Evolutionary conservation across 2,888 invertebrate genomes (phyloP).

Genomic region (Prenolepis imparis): DNA sequence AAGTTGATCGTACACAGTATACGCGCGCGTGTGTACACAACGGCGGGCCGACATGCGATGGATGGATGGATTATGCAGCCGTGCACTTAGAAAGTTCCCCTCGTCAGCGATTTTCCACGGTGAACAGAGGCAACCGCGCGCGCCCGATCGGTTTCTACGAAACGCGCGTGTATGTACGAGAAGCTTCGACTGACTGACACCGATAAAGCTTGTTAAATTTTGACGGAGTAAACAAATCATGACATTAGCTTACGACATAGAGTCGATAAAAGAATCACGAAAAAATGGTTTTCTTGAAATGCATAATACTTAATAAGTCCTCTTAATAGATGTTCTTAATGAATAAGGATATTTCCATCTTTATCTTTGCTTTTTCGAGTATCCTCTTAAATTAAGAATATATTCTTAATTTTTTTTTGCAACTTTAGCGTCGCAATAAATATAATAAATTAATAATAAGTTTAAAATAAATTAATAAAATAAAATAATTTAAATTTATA

Average conservation of each 20-base stretch:
- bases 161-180: conserved; percentile 41
- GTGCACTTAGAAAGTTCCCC: conserved; percentile 74
- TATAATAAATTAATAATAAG: too few relatives aligned
- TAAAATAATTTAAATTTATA: too few relatives aligned
- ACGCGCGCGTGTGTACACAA: conserved; percentile 30
- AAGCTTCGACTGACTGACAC: conserved; percentile 13
- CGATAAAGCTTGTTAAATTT: conserved; percentile 18
- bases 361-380: too few relatives aligned
- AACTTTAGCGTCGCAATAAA: too few relatives aligned
- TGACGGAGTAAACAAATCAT: conserved; percentile 15
- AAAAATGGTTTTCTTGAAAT: too few relatives aligned
- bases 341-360: too few relatives aligned
- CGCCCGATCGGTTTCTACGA: conserved; percentile 35
- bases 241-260: not conserved
- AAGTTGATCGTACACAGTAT: conserved; percentile 59
- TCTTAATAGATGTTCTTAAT: too few relatives aligned
- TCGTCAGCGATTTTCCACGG: conserved; percentile 67
- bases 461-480: too few relatives aligned
- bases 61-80: conserved; percentile 71
- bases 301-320: too few relatives aligned
- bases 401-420: too few relatives aligned
- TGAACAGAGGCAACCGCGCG: conserved; percentile 23
- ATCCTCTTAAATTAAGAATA: too few relatives aligned
- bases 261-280: too few relatives aligned
- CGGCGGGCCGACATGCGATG: conserved; percentile 60